Evolutionary conservation across 2,888 invertebrate genomes (phyloP), one percentile per base, ranked within the genome.

Genomic region (Chrysomela aeneicollis): DNA sequence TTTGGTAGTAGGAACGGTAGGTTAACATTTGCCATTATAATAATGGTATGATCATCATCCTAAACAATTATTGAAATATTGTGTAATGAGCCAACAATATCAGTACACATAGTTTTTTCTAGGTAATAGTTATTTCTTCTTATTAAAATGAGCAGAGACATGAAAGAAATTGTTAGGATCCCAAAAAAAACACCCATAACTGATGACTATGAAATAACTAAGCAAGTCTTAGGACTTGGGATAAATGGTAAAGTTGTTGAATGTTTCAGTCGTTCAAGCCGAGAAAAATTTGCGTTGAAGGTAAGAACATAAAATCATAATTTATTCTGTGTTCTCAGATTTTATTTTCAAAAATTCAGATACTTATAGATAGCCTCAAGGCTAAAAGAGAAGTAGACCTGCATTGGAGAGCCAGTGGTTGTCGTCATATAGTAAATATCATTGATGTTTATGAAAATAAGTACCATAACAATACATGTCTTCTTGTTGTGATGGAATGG

Each of bases 401-500:
- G 37, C 98, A 99, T 82, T 97, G 95, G 92, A 87, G 93, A 74
- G 97, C 94, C 0, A 94, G 94, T 70, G 92, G 91, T 12, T 97
- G 97, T 81, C 88, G 90, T 72, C 92, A 98, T 79, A 97, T 99
- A 77, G 99, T 99, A 6, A 92, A 93, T 82, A 89, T 92, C 71
- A 85, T 90, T 72, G 97, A 98, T 84, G 96, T 98, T 22, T 99
- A 97, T 83, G 97, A 98, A 84, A 99, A 99, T 84, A 88, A 92
- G n/a, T 97, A 97, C 79, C 91, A 92, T 69, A 93, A 92, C 9
- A 92, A 93, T 73, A 91, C 93, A 76, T 98, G 98, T 83, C 87
- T 99, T 1, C 87, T 99, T 6, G 95, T 99, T 37, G 92, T 99
- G n/a, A 99, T 99, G 98, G 99, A 99, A 87, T 97, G 97, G 93